Base-by-base conservation (phyloP, 2,797 vertebrate genomes). In the Fundulus diaphanus region DNA sequence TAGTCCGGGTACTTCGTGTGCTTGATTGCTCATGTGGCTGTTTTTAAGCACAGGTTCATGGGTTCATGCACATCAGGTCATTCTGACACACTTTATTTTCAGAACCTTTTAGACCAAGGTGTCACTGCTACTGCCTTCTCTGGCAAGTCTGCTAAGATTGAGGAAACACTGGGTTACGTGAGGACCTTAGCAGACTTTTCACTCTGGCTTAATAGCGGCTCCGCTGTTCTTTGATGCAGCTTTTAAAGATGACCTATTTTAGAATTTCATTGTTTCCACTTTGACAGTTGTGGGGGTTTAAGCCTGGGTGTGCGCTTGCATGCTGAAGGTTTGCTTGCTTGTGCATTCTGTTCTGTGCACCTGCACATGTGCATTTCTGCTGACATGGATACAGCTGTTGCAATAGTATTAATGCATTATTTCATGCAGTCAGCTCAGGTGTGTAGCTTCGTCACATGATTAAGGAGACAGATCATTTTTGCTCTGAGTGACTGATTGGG, bases 101-200 rank as follows among this genome's bases (percentile, higher is more conserved):
- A 87, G 91, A 91, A 73, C 80, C 89, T 93, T 83, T 93, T 87
- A 91, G 80, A 79, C 79, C 70, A 79, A 93, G 90, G 92, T 92
- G 93, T 90, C 85, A 69, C 89, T 88, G 92, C 87, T 80, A 85
- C 79, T 77, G 72, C 59, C 74, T 87, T 88, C 84, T 83, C 81
- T 12, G 70, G 88, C 87, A 81, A 77, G 80, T 82, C 82, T 80
- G 80, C 82, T 86, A 84, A 79, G 71, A 86, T 74, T 83, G 80
- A 42, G 54, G 85, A 76, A 76, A 67, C 72, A 52, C 81, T 74
- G 66, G 86, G 80, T 86, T 77, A 74, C 85, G 80, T 80, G 75
- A 84, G 86, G 75, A 82, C 73, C 82, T 81, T 84, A 72, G 63
- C 79, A 76, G 78, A 85, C 82, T 86, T 63, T 82, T 82, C 66